Percentiles rank a stretch among this genome's conserved stretches.
Conservation (phyloP, 1,140 invertebrate genomes). For the Diprion similis region DNA sequence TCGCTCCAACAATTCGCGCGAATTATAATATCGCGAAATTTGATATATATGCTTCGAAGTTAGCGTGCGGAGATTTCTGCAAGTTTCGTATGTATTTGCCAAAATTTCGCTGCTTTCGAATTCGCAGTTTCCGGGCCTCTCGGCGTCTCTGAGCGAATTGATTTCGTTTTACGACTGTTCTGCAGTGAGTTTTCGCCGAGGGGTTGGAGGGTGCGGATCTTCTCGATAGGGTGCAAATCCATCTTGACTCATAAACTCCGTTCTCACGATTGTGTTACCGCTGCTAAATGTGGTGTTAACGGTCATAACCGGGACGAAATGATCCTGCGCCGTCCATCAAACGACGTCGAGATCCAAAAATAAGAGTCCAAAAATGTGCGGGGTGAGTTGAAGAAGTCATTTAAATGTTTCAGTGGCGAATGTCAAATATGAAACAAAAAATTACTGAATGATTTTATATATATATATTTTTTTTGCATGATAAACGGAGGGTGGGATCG, state of each 20-base stretch:
- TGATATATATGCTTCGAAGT: no score
- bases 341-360: not conserved
- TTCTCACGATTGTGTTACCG: conserved; percentile 9
- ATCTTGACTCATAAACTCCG: conserved; percentile 10
- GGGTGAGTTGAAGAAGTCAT: no score
- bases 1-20: no score
- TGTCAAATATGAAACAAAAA: no score
- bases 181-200: conserved; percentile 2
- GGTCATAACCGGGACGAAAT: conserved; percentile 7
- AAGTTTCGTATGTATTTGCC: no score
- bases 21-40: no score
- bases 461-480: no score
- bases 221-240: not conserved
- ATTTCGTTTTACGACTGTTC: conserved; percentile 37
- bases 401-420: no score
- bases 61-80: no score
- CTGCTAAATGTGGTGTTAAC: conserved; percentile 16
- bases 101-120: no score
- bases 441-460: no score
- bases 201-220: not conserved
- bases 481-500: no score
- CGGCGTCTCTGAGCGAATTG: conserved; percentile 30
- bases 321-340: not conserved
- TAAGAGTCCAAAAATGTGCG: not conserved
- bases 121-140: conserved; percentile 19